phyloP scores from a whole-genome alignment of 2,113 vertebrate species.

The Climacteris rufus region DNA sequence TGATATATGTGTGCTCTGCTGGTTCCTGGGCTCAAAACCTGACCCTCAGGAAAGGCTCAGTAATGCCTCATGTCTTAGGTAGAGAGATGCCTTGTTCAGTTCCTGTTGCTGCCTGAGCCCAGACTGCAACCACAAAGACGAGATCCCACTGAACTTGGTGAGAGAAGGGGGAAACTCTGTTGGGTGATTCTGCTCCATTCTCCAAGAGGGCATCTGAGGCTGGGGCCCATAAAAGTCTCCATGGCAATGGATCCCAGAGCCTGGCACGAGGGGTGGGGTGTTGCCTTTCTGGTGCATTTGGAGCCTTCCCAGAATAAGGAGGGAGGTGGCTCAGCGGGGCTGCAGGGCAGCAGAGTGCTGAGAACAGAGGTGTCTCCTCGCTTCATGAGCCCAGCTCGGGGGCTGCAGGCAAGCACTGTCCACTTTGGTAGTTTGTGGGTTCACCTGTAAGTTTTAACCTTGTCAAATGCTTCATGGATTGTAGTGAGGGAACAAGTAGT shows the following conservation, averaged over 20 bases:
- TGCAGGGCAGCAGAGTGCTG: not conserved
- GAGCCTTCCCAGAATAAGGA: not conserved
- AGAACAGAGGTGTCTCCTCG: not conserved
- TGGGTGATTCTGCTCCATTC: accelerated
- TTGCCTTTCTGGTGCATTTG: not conserved
- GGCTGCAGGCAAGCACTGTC: not conserved
- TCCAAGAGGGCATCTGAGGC: not conserved
- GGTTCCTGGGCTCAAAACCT: not conserved
- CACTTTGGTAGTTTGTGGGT: not conserved
- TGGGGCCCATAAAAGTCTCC: not conserved
- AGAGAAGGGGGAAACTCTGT: not conserved
- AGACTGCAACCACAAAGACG: not conserved
- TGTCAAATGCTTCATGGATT: not conserved
- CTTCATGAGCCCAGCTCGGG: accelerated
- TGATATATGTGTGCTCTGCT: accelerated
- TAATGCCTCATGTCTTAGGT: accelerated
- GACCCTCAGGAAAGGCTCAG: not conserved
- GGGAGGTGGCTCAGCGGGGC: not conserved
- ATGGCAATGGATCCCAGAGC: not conserved
- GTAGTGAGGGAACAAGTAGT: not conserved
- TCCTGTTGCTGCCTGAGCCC: not conserved
- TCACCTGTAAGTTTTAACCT: not conserved
- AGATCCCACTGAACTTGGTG: not conserved
- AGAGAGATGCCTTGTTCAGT: not conserved
- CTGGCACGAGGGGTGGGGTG: accelerated